Conservation (phyloP, 2,113 vertebrate genomes). For the Nycticorax nycticorax region DNA sequence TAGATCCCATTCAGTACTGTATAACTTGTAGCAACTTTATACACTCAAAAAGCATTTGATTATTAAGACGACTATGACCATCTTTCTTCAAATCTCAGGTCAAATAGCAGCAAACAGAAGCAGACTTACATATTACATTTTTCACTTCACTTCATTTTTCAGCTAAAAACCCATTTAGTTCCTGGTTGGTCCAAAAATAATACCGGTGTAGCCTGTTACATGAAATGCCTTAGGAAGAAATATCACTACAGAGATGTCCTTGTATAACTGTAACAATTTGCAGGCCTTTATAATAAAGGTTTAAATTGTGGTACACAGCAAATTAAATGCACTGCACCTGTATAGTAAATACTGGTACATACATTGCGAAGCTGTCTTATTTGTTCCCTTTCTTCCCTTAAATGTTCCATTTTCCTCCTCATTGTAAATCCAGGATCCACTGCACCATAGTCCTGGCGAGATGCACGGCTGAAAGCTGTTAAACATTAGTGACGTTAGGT, state of each 20-base stretch:
- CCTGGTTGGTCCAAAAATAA: neutral
- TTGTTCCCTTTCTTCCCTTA: constrained; percentile 95
- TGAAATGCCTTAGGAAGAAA: neutral
- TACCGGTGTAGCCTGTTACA: neutral
- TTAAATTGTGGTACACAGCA: neutral
- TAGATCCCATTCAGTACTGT: neutral
- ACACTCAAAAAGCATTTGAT: neutral
- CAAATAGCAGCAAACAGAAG: neutral
- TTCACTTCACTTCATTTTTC: neutral
- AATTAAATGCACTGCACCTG: neutral
- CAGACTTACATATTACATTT: neutral
- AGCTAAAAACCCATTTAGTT: neutral
- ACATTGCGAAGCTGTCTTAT: constrained; percentile 91
- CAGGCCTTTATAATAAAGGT: neutral
- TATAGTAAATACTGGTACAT: neutral
- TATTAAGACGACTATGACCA: neutral
- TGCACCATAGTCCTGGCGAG: constrained; percentile 83
- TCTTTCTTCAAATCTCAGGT: neutral
- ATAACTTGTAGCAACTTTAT: neutral
- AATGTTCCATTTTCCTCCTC: constrained; percentile 98
- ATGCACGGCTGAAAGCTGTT: constrained; percentile 87
- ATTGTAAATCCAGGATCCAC: constrained; percentile 96
- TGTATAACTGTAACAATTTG: neutral
- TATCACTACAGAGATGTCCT: neutral
- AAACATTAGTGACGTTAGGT: neutral